phyloP scores from a whole-genome alignment of 2,113 vertebrate genomes.

The Elephas maximus region DNA sequence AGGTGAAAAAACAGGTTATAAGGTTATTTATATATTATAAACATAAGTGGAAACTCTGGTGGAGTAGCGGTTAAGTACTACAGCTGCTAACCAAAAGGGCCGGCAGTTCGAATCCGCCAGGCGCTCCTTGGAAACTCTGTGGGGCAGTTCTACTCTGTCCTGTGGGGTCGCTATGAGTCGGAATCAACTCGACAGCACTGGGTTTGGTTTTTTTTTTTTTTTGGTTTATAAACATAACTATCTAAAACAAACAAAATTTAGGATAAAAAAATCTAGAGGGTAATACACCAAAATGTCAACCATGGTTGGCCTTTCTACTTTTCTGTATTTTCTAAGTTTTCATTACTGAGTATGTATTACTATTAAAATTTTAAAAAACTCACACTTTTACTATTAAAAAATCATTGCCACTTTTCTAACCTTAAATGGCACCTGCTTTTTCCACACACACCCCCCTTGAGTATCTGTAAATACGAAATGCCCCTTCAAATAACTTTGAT shows the following conservation, averaged over 20 bases:
- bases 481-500: not conserved
- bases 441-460: not conserved
- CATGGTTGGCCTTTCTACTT: not conserved
- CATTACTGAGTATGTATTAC: not conserved
- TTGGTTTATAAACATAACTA: not conserved
- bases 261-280: not conserved
- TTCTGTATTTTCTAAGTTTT: constrained; percentile 17
- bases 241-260: constrained; percentile 36
- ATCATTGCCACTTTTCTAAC: not conserved
- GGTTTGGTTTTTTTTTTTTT: too few species aligned
- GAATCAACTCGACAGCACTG: too few species aligned
- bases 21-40: constrained; percentile 9
- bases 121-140: too few species aligned
- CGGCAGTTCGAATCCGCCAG: too few species aligned
- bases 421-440: not conserved
- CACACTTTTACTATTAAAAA: constrained; percentile 7
- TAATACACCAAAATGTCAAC: constrained; percentile 11
- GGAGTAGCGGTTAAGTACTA: too few species aligned
- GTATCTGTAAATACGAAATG: not conserved
- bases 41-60: not conserved
- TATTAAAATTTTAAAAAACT: not conserved
- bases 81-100: too few species aligned
- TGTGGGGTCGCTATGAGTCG: too few species aligned
- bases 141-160: too few species aligned
- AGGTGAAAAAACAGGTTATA: not conserved